Conservation (phyloP, 2,797 vertebrate species). For the Cossypha heuglini region DNA sequence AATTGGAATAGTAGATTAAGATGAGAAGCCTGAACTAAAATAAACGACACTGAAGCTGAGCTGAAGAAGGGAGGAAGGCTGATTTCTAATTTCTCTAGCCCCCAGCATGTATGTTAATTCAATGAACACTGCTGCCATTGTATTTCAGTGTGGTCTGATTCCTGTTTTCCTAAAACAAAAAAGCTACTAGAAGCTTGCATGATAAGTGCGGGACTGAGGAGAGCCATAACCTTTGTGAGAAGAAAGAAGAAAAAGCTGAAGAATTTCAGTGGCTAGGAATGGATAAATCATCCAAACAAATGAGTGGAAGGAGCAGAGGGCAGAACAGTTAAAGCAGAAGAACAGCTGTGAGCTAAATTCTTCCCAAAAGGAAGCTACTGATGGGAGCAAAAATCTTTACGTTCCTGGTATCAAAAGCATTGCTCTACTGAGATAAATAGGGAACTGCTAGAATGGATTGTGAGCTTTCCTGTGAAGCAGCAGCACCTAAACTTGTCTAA, state of each 20-base stretch:
- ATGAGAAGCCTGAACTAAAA: not conserved
- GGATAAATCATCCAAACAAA: conserved; percentile 14
- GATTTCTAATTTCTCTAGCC: not conserved
- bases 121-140: not conserved
- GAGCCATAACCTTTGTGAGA: not conserved
- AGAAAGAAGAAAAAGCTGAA: not conserved
- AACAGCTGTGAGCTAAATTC: conserved; percentile 30
- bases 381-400: not conserved
- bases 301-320: not conserved
- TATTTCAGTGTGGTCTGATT: not conserved
- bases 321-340: conserved; percentile 11
- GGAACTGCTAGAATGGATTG: not conserved
- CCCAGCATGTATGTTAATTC: not conserved
- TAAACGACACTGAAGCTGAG: not conserved
- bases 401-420: not conserved
- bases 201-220: not conserved
- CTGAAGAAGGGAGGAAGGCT: not conserved
- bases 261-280: not conserved
- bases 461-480: not conserved
- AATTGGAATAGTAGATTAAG: not conserved
- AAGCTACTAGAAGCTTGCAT: not conserved
- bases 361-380: not conserved
- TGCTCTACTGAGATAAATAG: not conserved
- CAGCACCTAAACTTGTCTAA: not conserved
- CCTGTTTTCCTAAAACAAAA: not conserved